Evolutionary conservation across 2,113 vertebrate genomes (phyloP).

Genomic region (Forbesichthys agassizii): DNA sequence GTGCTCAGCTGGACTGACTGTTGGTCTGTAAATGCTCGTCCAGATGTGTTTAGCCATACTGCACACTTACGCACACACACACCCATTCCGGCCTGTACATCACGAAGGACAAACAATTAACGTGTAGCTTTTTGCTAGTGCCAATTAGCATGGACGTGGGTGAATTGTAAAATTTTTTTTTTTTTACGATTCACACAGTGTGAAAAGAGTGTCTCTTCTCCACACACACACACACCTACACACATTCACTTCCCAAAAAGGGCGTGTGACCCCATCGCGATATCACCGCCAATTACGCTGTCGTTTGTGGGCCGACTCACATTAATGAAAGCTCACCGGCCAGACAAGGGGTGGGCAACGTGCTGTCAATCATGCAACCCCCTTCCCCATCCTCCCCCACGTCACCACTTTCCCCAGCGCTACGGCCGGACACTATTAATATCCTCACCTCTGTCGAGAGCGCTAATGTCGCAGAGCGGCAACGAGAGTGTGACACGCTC

Average conservation of each 20-base stretch:
- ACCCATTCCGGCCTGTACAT: background rate
- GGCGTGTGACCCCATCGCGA: background rate
- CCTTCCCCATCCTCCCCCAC: conserved; percentile 11
- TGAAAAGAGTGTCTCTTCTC: background rate
- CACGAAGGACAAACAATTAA: too few relatives aligned
- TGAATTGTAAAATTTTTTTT: too few relatives aligned
- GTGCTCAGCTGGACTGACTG: conserved; percentile 86
- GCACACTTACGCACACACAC: conserved; percentile 36
- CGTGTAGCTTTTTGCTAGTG: too few relatives aligned
- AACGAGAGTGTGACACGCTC: conserved; percentile 73
- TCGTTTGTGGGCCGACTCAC: conserved; percentile 6
- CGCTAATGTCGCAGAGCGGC: conserved; percentile 77
- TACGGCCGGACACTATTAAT: conserved; percentile 76
- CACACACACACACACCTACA: conserved; percentile 1
- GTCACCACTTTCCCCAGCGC: conserved; percentile 1
- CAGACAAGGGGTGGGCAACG: conserved; percentile 29
- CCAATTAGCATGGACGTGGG: too few relatives aligned
- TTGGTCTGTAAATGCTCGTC: conserved; percentile 87
- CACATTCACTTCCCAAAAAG: background rate
- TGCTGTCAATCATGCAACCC: conserved; percentile 45
- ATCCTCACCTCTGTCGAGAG: conserved; percentile 53
- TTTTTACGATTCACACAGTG: too few relatives aligned
- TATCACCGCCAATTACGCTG: conserved; percentile 47
- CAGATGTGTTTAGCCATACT: conserved; percentile 83
- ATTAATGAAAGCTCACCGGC: conserved; percentile 64